These are phyloP conservation scores for Okamejei kenojei DNA, from an alignment of 2,797 vertebrate genomes.

Conservation along the genomic window DNA sequence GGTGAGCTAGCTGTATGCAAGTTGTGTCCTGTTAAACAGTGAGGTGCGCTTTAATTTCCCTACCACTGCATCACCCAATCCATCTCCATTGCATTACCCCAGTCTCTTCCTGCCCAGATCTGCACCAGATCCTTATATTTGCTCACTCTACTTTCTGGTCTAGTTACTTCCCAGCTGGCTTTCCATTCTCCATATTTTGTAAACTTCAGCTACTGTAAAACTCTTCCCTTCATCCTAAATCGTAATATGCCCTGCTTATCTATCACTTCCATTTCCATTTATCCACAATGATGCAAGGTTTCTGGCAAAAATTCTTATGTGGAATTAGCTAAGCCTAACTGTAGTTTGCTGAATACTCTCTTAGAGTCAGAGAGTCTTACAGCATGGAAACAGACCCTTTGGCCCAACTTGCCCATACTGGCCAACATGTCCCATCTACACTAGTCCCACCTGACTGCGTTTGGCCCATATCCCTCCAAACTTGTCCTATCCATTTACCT, in stretches of 20 bases:
- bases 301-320: neutral
- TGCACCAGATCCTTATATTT: neutral
- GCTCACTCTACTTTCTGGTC: neutral
- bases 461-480: no score
- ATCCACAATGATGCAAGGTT: no score
- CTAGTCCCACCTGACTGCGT: no score
- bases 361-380: no score
- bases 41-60: neutral
- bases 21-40: neutral
- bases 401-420: no score
- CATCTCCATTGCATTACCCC: neutral
- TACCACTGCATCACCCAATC: neutral
- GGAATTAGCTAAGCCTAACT: neutral
- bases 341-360: neutral
- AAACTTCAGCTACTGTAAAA: neutral
- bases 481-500: no score
- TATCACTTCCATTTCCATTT: neutral
- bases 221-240: neutral
- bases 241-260: neutral
- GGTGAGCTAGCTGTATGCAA: constrained; percentile 1
- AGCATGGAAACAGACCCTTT: no score
- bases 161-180: neutral
- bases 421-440: no score
- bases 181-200: neutral
- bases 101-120: neutral